phyloP scores from a whole-genome alignment of 2,888 invertebrate species.

The Acronicta psi region DNA sequence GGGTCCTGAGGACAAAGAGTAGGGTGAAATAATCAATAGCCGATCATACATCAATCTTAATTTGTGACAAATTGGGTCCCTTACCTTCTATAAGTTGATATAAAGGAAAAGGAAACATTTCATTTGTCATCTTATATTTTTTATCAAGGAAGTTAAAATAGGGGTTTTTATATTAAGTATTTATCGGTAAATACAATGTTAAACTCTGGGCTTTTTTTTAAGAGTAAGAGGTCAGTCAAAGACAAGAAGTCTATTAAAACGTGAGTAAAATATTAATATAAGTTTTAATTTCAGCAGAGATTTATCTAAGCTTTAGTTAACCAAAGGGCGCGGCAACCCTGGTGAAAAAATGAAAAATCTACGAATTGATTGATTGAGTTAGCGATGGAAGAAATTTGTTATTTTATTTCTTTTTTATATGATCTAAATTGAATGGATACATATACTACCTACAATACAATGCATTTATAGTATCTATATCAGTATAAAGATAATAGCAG shows the following conservation, averaged over 20 bases:
- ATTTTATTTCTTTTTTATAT: no score
- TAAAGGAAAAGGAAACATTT: slow-evolving; percentile 1
- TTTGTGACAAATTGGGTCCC: slow-evolving; percentile 45
- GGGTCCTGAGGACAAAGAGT: slow-evolving; percentile 29
- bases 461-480: no score
- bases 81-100: slow-evolving; percentile 19
- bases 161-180: no score
- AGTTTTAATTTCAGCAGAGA: slow-evolving; percentile 7
- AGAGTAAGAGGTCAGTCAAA: not conserved
- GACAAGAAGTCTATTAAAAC: slow-evolving; percentile 1
- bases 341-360: no score
- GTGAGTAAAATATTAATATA: not conserved
- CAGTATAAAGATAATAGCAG: no score
- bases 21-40: slow-evolving; percentile 52
- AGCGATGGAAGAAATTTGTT: no score
- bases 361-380: no score
- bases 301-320: not conserved
- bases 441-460: no score
- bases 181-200: not conserved
- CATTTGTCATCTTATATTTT: slow-evolving; percentile 1
- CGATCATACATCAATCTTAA: slow-evolving; percentile 53
- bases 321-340: no score
- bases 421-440: no score
- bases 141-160: no score
- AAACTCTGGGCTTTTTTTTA: not conserved